Evolutionary conservation across 2,797 vertebrate genomes (phyloP).

Genomic region (Anomalospiza imberbis): DNA sequence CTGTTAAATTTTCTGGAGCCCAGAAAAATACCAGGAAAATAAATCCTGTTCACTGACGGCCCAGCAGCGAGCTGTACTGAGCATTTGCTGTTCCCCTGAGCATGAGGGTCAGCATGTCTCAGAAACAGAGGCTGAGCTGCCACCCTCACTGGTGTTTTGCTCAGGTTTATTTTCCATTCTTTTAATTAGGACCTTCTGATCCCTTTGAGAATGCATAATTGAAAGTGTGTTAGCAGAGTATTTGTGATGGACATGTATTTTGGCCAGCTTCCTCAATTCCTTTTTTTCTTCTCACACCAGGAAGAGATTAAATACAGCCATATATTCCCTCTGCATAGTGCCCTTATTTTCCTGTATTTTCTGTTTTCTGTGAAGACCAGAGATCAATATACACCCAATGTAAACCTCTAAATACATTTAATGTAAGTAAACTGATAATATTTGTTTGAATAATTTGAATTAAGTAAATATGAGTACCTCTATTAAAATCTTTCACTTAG

Average conservation of each 20-base stretch:
- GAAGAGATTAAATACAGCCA: neutral
- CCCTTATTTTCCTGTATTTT: neutral
- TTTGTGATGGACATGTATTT: neutral
- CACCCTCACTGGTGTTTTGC: neutral
- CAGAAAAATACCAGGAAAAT: neutral
- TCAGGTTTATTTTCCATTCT: slow-evolving; percentile 22
- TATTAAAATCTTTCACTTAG: neutral
- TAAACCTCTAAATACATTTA: slow-evolving; percentile 26
- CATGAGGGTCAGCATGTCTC: neutral
- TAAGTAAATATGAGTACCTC: neutral
- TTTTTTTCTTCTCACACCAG: neutral
- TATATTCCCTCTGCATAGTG: neutral
- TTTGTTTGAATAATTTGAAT: neutral
- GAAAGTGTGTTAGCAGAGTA: neutral
- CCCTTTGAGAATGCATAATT: neutral
- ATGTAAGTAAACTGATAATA: neutral
- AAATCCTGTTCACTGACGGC: neutral
- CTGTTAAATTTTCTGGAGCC: neutral
- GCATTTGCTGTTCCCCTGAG: neutral
- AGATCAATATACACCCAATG: neutral
- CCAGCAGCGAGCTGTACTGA: neutral
- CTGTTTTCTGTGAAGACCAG: neutral
- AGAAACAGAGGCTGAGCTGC: neutral
- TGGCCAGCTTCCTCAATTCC: neutral
- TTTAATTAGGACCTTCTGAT: slow-evolving; percentile 29